phyloP scores from a whole-genome alignment of 2,888 invertebrate species.

The Nyleta sp. region DNA sequence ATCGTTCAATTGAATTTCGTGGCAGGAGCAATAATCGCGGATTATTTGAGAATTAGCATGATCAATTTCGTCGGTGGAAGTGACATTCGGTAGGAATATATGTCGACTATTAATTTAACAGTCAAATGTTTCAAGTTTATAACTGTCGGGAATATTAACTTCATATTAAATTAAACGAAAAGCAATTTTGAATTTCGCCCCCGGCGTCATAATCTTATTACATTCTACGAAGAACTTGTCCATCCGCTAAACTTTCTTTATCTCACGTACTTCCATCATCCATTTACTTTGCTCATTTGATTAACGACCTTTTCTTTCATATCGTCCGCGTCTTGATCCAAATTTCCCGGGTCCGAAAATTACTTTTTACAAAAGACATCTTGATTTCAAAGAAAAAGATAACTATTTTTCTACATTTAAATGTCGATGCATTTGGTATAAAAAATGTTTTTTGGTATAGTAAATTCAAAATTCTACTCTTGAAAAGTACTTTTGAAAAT shows the following conservation, averaged over 20 bases:
- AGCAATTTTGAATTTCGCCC: slow-evolving; percentile 52
- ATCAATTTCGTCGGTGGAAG: not conserved
- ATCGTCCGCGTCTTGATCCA: slow-evolving; percentile 5
- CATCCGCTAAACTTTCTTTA: slow-evolving; percentile 54
- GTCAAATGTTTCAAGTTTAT: slow-evolving; percentile 39
- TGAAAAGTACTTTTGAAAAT: no score
- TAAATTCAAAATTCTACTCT: no score
- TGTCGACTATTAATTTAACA: slow-evolving; percentile 27
- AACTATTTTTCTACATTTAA: no score
- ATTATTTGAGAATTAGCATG: slow-evolving; percentile 11
- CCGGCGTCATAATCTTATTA: slow-evolving; percentile 50
- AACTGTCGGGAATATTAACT: slow-evolving; percentile 41
- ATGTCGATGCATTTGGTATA: no score
- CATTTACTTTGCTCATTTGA: slow-evolving; percentile 54
- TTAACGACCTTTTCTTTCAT: slow-evolving; percentile 37
- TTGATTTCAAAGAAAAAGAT: no score
- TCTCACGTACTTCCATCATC: slow-evolving; percentile 51
- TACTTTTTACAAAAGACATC: no score
- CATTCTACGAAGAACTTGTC: slow-evolving; percentile 39
- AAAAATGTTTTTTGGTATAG: no score
- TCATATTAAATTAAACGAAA: slow-evolving; percentile 54
- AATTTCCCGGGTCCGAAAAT: no score
- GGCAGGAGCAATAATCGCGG: not conserved
- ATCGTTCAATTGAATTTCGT: not conserved
- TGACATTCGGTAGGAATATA: slow-evolving; percentile 11